Evolutionary conservation across 2,797 vertebrate genomes (phyloP), one percentile per base, ranked within the genome.

Genomic region (Caiman crocodilus): DNA sequence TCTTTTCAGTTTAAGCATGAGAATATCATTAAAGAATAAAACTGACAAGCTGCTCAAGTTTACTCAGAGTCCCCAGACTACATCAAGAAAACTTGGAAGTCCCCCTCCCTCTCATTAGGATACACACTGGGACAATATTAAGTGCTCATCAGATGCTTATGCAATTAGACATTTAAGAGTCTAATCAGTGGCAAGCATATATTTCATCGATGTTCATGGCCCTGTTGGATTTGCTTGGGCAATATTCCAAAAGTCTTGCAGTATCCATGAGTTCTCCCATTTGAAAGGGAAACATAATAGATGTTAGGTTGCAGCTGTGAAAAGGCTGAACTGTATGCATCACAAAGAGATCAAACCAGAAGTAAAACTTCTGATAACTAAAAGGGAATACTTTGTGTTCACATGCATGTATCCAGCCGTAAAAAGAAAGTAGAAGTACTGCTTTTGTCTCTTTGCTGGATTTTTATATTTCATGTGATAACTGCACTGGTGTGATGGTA

Each of bases 161-260:
- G 55, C n/a, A 88, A 50, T 4, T 23, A 82, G 65, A 35, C 30
- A 23, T 79, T 80, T 59, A 56, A 64, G 59, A 65, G 21, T 60
- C 76, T 84, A 57, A 28, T 64, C 35, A 90, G 76, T 84, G 56
- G 11, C 28, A 18, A 2, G 14, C 69, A 69, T 42, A 4, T 61
- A 81, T 58, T 69, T 79, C 74, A 12, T 26, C 57, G 56, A 7
- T 15, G 10, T 69, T 92, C 74, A n/a, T 55, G 26, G 42, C 4
- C 75, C 25, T 83, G 56, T 63, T 85, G 63, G 73, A 63, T 94
- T 87, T 32, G 57, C 65, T 32, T 88, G 30, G 93, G 83, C 69
- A 67, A 60, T 55, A 50, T 20, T 82, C 77, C 79, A 94, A 23
- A 17, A 55, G 0, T 0, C 9, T 78, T 63, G 16, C 20, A 73